A percentile compares a stretch with the other conserved stretches of the same genome.
These are phyloP conservation scores for Crotalus horridus DNA, from an alignment of 2,113 vertebrate species.

Conservation along the genomic window DNA sequence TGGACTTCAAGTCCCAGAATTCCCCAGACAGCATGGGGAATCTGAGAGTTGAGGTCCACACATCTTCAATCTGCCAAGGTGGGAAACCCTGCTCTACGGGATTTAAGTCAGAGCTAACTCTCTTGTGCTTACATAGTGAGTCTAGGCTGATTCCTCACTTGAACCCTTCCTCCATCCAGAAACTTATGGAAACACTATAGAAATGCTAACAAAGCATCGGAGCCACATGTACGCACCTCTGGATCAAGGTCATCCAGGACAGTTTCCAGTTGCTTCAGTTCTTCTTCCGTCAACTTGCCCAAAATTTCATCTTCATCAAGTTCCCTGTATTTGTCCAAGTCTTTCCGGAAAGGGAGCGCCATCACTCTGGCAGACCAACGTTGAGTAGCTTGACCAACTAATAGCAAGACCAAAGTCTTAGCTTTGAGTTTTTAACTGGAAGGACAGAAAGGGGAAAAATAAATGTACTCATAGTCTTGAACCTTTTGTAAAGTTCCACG, in stretches of 20 bases:
- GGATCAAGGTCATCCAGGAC: conserved; percentile 97
- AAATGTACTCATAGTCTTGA: not conserved
- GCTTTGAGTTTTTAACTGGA: conserved; percentile 25
- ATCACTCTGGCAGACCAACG: conserved; percentile 62
- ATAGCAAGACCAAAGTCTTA: conserved; percentile 1
- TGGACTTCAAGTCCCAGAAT: no score
- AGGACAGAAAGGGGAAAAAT: conserved; percentile 10
- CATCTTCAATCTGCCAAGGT: no score
- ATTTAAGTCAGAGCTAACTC: no score
- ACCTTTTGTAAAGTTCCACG: not conserved
- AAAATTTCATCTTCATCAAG: conserved; percentile 96
- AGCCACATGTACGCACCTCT: conserved; percentile 75
- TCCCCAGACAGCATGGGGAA: no score
- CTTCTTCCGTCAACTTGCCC: conserved; percentile 84
- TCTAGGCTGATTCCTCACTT: no score
- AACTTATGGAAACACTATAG: no score
- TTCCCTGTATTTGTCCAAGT: conserved; percentile 95
- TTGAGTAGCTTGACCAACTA: conserved; percentile 13
- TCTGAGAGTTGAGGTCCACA: no score
- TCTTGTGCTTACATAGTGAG: no score
- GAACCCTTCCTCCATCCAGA: no score
- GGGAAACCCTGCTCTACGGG: no score
- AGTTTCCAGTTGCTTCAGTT: conserved; percentile 92
- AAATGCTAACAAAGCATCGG: not conserved
- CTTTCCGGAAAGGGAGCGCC: conserved; percentile 88